Percentiles rank a stretch among this genome's conserved stretches.
Conservation (phyloP, 1,140 invertebrate genomes). For the Battus philenor region DNA sequence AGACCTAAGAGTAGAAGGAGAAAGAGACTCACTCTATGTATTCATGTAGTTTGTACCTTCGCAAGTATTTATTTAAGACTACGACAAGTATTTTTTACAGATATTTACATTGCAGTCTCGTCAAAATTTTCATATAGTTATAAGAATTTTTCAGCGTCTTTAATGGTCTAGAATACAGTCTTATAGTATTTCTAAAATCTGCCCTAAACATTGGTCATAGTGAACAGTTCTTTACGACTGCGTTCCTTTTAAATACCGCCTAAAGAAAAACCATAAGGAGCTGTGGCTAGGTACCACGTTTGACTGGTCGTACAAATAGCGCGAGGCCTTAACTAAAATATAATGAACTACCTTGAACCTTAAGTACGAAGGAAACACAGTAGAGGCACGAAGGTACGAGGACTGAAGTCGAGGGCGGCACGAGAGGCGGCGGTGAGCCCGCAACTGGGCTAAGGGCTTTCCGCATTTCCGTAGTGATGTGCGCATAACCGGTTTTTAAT, state of each 20-base stretch:
- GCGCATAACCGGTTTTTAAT: background rate
- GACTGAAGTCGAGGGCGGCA: conserved; percentile 25
- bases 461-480: conserved; percentile 38
- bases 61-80: no score
- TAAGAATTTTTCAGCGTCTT: no score
- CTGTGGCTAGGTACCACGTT: conserved; percentile 4
- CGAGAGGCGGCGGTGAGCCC: conserved; percentile 33
- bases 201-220: no score
- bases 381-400: conserved; percentile 29
- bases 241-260: conserved; percentile 5
- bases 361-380: conserved; percentile 19
- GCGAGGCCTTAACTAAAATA: conserved; percentile 1
- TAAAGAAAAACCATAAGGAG: conserved; percentile 16
- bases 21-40: no score
- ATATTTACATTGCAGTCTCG: no score
- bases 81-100: no score
- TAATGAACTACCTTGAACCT: conserved; percentile 13
- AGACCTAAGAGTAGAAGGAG: no score
- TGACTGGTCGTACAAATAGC: conserved; percentile 9
- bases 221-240: no score
- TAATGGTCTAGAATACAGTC: no score
- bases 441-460: conserved; percentile 64
- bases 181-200: no score
- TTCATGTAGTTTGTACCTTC: no score
- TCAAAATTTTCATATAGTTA: no score